Conservation (phyloP, 2,113 vertebrate genomes). For the Peucedramus taeniatus region DNA sequence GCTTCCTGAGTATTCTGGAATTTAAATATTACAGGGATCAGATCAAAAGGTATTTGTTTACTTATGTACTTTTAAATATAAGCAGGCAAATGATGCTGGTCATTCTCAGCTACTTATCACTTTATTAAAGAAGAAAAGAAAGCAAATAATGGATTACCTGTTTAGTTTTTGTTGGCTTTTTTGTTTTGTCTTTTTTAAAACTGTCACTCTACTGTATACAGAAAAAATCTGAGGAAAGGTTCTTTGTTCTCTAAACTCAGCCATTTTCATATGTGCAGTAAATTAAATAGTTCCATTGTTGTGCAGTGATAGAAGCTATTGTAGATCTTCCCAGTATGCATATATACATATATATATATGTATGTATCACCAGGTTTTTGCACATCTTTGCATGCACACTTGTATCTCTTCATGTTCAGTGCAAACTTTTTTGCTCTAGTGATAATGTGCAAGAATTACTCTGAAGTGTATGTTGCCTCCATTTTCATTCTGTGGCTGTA, state of each 20-base stretch:
- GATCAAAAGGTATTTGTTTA: background rate
- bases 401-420: background rate
- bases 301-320: background rate
- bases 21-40: background rate
- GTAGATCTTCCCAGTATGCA: background rate
- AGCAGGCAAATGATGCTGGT: background rate
- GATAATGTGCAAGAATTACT: background rate
- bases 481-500: background rate
- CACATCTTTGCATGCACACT: background rate
- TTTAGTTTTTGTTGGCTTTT: background rate
- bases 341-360: fast-evolving
- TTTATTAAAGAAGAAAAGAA: background rate
- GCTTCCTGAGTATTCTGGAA: background rate
- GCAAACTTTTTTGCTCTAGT: background rate
- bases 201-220: background rate
- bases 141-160: background rate
- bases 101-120: background rate
- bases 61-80: background rate
- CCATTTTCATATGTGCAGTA: background rate
- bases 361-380: background rate
- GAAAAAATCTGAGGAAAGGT: background rate
- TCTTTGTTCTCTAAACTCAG: background rate
- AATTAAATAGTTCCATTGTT: background rate
- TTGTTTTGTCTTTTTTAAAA: too few species aligned
- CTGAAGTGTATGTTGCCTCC: background rate